Evolutionary conservation across 2,113 vertebrate genomes (phyloP).

Genomic region (Meles meles): DNA sequence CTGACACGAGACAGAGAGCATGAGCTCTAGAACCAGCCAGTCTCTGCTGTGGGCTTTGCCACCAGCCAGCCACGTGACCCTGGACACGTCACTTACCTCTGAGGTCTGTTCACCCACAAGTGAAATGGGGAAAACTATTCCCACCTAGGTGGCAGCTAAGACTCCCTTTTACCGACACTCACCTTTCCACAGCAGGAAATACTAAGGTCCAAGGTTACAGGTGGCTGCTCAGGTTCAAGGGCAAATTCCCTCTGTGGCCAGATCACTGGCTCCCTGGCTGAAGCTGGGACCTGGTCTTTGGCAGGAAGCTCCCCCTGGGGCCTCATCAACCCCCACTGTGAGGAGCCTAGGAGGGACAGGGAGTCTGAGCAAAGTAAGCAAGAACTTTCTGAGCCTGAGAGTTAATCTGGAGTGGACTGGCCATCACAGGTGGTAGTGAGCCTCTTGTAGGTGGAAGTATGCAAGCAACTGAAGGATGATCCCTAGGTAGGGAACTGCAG

Average conservation of each 20-base stretch:
- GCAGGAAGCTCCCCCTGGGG: not conserved
- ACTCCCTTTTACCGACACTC: not conserved
- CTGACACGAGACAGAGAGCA: fast-evolving
- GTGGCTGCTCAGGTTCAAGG: not conserved
- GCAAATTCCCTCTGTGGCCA: not conserved
- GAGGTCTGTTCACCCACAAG: fast-evolving
- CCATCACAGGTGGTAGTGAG: not conserved
- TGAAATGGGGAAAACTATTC: too few species aligned
- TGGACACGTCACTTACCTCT: not conserved
- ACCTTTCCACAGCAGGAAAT: not conserved
- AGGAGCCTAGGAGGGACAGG: too few species aligned
- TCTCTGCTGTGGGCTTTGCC: not conserved
- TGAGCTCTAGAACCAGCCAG: fast-evolving
- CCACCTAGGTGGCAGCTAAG: fast-evolving
- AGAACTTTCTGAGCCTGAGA: not conserved
- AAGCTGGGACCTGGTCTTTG: not conserved
- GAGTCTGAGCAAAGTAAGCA: not conserved
- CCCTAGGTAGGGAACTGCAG: not conserved
- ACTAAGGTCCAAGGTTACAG: not conserved
- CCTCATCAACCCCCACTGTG: fast-evolving
- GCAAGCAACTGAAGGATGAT: not conserved
- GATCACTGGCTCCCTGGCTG: not conserved
- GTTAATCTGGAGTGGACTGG: not conserved
- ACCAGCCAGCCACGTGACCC: not conserved
- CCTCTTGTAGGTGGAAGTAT: not conserved